Evolutionary conservation across 2,797 vertebrate genomes (phyloP).

Genomic region (Selene dorsalis): DNA sequence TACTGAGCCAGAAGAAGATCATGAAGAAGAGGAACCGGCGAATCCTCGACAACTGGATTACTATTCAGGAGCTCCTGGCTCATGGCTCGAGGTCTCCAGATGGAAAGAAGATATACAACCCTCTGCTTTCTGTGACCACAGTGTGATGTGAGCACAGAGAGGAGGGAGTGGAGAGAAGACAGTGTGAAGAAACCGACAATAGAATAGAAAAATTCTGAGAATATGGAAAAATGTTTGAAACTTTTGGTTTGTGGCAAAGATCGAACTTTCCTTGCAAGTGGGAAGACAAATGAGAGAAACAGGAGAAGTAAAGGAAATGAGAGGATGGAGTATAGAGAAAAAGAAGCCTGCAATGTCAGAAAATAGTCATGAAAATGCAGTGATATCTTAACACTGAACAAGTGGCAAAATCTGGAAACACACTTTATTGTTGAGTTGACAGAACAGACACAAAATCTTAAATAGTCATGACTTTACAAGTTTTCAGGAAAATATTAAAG

Average conservation of each 20-base stretch:
- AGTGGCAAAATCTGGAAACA: neutral
- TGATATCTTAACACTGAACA: neutral
- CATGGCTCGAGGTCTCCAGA: conserved; percentile 84
- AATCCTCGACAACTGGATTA: conserved; percentile 91
- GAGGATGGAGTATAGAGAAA: neutral
- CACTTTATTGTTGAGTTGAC: neutral
- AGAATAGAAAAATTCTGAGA: neutral
- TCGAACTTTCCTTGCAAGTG: neutral
- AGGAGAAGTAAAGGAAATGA: neutral
- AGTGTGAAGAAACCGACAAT: neutral
- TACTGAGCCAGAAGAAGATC: conserved; percentile 86
- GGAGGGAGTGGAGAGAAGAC: neutral
- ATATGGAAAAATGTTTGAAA: neutral
- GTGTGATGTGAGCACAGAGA: conserved; percentile 65
- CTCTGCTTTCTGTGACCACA: conserved; percentile 88
- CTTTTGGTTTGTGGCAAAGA: too few relatives aligned
- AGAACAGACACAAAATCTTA: neutral
- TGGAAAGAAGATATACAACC: conserved; percentile 87
- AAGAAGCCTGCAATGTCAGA: neutral
- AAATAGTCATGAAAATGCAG: neutral
- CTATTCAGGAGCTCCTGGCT: conserved; percentile 91
- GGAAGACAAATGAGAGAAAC: neutral
- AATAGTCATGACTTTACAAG: neutral
- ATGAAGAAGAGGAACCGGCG: conserved; percentile 86
- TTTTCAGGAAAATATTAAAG: neutral